Conservation (phyloP, 2,888 invertebrate genomes). For the Leptogaster cylindrica region DNA sequence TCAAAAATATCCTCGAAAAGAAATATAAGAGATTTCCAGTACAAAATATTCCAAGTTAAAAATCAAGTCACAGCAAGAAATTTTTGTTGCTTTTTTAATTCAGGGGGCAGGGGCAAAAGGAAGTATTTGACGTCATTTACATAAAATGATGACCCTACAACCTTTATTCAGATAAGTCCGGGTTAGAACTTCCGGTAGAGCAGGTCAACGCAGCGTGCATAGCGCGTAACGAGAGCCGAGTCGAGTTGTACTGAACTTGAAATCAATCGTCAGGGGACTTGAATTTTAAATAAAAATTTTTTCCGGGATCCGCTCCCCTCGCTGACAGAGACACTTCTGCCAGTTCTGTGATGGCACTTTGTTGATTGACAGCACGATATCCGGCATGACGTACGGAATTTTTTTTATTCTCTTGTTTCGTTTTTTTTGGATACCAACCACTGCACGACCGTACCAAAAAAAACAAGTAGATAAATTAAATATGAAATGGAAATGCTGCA, state of each 20-base stretch:
- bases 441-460: too few species aligned
- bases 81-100: too few species aligned
- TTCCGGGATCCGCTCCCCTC: too few species aligned
- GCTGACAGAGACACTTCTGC: too few species aligned
- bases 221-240: too few species aligned
- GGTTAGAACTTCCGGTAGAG: neutral
- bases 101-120: neutral
- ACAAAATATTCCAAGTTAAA: too few species aligned
- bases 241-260: too few species aligned
- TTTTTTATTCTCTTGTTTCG: neutral
- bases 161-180: neutral
- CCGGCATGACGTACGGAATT: slow-evolving; percentile 20
- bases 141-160: slow-evolving; percentile 10
- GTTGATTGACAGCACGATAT: slow-evolving; percentile 26
- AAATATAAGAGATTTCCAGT: too few species aligned
- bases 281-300: neutral
- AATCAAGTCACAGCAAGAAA: too few species aligned
- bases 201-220: neutral
- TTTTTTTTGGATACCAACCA: too few species aligned
- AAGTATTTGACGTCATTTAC: neutral
- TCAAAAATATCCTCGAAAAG: too few species aligned
- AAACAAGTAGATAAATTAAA: slow-evolving; percentile 8
- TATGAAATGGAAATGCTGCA: slow-evolving; percentile 4
- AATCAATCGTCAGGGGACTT: too few species aligned
- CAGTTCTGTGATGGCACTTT: slow-evolving; percentile 26